Conservation (phyloP, 2,113 vertebrate species). For the Natator depressus region DNA sequence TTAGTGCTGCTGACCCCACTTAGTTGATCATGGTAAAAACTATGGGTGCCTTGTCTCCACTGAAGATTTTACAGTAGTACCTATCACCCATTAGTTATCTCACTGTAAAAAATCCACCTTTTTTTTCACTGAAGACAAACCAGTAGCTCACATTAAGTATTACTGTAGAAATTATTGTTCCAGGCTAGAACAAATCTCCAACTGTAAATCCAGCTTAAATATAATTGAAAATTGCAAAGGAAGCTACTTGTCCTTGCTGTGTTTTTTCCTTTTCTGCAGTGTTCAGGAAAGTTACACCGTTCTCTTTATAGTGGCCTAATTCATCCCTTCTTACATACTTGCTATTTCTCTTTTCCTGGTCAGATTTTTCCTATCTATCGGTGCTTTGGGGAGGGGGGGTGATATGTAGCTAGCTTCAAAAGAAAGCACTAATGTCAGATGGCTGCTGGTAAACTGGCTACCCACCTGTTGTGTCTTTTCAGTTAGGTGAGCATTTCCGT, state of each 20-base stretch:
- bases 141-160: neutral
- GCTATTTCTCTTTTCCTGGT: neutral
- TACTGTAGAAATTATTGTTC: neutral
- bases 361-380: rapidly evolving
- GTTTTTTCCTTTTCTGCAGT: neutral
- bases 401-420: rapidly evolving
- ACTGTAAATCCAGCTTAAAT: neutral
- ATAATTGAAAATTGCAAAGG: neutral
- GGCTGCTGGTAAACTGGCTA: neutral
- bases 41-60: neutral
- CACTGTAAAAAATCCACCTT: neutral
- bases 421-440: rapidly evolving
- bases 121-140: neutral
- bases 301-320: rapidly evolving
- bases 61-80: neutral
- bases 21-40: neutral
- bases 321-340: neutral
- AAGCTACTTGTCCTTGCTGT: neutral
- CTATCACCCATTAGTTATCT: neutral
- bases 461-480: neutral
- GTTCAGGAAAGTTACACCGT: neutral
- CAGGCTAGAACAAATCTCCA: neutral
- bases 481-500: neutral
- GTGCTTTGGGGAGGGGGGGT: neutral
- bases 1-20: rapidly evolving